Evolutionary conservation across 2,113 vertebrate genomes (phyloP), one percentile per base, ranked within the genome.

Genomic region (Paradisaea rubra): DNA sequence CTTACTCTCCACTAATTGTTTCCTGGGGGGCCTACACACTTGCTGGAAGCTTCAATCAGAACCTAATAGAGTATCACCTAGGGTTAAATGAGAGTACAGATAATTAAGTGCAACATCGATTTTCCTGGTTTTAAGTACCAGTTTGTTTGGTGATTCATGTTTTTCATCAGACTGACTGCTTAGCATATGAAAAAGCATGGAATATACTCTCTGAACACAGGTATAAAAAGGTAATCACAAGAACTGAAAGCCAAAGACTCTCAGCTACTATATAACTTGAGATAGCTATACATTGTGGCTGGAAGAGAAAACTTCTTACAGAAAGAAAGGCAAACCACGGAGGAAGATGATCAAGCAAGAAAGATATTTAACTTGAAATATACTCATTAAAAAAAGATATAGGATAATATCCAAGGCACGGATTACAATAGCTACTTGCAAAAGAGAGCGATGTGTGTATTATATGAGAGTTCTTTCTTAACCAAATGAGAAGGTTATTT

Each of bases 401-500:
- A 73, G 18, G 27, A 31, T 82, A 72, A 80, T 37, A 74, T 15
- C 63, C 30, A 50, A 92, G 45, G 7, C 21, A 39, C 7, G 12
- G 17, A 85, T 59, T 87, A 41, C 21, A 88, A 88, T 71, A 91
- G 20, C 64, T 35, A 22, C 28, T 4, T 49, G 33, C 7, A 63
- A 57, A 56, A 81, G 56, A 73, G 21, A 81, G 52, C 61, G 25
- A 37, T 11, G 30, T 37, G 11, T 52, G 15, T 68, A 39, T 61
- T 64, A 25, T 19, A 56, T 28, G 28, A 70, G 28, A 17, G 28
- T 42, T 68, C 16, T 68, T 86, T 88, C 63, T 94, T 74, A 86
- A 52, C 18, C 35, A 88, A 92, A 72, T 72, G 28, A 94, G 25
- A 60, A 60, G 9, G 20, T 41, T 93, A 96, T 96, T 97, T 96